phyloP scores from a whole-genome alignment of 2,113 vertebrate species.

The Thinocorus orbignyianus region DNA sequence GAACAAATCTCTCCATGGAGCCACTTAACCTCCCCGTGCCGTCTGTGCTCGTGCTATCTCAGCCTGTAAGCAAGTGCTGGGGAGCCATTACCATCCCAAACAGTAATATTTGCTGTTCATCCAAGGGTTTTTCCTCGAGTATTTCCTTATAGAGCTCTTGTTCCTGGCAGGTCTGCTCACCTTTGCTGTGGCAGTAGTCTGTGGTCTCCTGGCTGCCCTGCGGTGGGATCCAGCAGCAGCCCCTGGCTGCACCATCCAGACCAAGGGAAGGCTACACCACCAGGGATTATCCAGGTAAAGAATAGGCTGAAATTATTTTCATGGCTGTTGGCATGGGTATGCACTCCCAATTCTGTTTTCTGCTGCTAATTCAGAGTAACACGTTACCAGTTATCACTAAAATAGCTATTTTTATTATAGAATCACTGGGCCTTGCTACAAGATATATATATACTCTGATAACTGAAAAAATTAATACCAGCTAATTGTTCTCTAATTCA shows the following conservation, averaged over 20 bases:
- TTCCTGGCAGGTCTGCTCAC: background rate
- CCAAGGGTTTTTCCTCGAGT: background rate
- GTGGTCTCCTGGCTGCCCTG: background rate
- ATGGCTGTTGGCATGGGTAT: background rate
- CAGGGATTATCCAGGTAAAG: background rate
- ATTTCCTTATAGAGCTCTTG: background rate
- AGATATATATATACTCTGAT: background rate
- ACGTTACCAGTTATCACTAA: background rate
- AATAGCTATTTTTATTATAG: background rate
- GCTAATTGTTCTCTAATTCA: background rate
- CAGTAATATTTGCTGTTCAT: background rate
- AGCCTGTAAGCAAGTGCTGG: accelerated
- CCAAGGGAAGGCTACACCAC: accelerated
- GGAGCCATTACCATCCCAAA: background rate
- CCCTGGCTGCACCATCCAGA: background rate
- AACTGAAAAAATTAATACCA: background rate
- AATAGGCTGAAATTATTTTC: background rate
- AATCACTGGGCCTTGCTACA: background rate
- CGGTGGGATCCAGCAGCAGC: accelerated
- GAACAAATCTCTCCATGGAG: background rate
- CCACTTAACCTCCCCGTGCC: background rate
- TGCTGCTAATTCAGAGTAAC: background rate
- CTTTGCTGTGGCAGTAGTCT: background rate
- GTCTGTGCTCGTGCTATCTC: background rate
- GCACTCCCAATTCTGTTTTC: background rate